Conservation (phyloP, 2,113 vertebrate species). For the Prunella himalayana region DNA sequence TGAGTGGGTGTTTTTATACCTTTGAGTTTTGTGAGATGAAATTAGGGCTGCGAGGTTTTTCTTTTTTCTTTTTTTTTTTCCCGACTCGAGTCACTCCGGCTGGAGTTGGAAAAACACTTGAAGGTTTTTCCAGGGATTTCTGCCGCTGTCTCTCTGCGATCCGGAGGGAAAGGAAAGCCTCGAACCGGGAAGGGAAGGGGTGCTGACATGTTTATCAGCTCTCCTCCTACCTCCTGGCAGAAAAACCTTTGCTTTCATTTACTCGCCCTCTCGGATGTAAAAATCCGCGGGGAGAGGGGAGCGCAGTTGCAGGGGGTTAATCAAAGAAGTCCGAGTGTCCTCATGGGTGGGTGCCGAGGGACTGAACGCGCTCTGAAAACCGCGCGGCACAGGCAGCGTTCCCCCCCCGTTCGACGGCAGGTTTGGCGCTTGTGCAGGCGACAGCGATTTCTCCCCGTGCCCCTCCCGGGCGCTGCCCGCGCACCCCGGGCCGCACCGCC, state of each 20-base stretch:
- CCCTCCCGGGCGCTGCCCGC: not conserved
- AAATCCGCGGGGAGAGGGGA: not conserved
- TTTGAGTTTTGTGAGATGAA: slow-evolving; percentile 14
- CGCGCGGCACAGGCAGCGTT: not conserved
- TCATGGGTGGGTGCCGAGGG: not conserved
- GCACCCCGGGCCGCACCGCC: not conserved
- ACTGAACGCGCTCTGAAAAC: not conserved
- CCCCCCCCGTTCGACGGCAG: not conserved
- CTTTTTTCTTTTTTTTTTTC: not conserved
- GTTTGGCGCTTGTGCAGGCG: slow-evolving; percentile 1
- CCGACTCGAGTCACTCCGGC: not conserved
- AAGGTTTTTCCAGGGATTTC: slow-evolving; percentile 13
- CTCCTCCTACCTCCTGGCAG: not conserved
- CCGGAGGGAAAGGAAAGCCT: not conserved
- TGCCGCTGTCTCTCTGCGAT: not conserved
- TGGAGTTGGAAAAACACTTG: slow-evolving; percentile 37
- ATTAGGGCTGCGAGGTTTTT: not conserved
- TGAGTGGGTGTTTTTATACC: slow-evolving; percentile 7
- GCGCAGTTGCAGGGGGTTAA: not conserved
- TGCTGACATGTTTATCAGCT: not conserved
- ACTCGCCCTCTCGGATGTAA: not conserved
- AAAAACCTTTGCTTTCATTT: not conserved
- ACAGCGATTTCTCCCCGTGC: slow-evolving; percentile 30
- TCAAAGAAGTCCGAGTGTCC: too few species aligned
- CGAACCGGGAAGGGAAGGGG: not conserved